phyloP scores from a whole-genome alignment of 2,888 invertebrate species.

The Penaeus monodon region DNA sequence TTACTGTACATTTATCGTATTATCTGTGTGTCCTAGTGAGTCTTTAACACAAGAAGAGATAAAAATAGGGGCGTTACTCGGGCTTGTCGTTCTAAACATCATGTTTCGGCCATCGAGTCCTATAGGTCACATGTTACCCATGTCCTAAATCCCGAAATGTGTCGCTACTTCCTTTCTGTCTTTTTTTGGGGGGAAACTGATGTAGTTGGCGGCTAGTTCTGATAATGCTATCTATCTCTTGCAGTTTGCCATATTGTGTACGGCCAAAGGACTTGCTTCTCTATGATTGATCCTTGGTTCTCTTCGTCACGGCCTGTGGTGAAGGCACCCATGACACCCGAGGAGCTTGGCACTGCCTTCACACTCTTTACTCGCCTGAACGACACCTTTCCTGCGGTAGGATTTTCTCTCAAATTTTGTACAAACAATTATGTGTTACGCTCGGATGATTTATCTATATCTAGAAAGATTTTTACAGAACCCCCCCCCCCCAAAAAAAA shows the following conservation, averaged over 20 bases:
- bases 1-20: too few relatives aligned
- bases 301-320: constrained; percentile 41
- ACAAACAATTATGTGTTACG: not conserved
- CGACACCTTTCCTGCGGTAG: constrained; percentile 44
- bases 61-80: too few relatives aligned
- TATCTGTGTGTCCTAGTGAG: too few relatives aligned
- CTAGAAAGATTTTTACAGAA: too few relatives aligned
- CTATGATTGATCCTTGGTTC: constrained; percentile 41
- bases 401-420: not conserved
- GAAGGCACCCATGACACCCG: constrained; percentile 27
- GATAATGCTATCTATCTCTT: not conserved
- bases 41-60: too few relatives aligned
- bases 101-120: too few relatives aligned
- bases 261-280: constrained; percentile 41
- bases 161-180: not conserved
- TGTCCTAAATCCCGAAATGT: not conserved
- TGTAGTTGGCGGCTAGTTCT: not conserved
- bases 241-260: constrained; percentile 37
- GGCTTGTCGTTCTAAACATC: too few relatives aligned
- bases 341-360: constrained; percentile 44
- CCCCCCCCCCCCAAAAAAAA: too few relatives aligned
- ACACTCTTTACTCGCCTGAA: constrained; percentile 45
- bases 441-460: not conserved
- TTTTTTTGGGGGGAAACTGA: constrained; percentile 2
- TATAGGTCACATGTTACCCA: not conserved